Conservation (phyloP, 2,797 vertebrate species). For the Cynopterus sphinx region DNA sequence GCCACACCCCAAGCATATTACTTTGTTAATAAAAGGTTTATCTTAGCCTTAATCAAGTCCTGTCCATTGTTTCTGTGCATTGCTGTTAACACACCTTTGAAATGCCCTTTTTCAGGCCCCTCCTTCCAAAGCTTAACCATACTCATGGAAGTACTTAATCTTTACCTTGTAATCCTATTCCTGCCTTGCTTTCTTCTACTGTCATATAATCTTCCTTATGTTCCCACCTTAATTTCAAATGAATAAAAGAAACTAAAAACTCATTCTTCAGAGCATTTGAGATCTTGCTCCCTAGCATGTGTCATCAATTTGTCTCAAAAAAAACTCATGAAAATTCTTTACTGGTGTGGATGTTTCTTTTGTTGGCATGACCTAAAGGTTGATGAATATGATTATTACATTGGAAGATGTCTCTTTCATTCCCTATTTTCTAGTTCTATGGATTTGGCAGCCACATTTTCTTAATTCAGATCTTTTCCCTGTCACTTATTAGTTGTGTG, state of each 20-base stretch:
- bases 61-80: neutral
- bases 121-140: neutral
- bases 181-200: neutral
- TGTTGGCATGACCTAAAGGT: neutral
- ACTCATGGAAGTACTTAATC: neutral
- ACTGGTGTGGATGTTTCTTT: neutral
- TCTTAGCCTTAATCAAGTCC: neutral
- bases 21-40: neutral
- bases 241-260: neutral
- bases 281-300: neutral
- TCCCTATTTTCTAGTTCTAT: neutral
- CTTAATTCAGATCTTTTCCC: neutral
- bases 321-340: neutral
- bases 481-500: neutral
- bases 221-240: neutral
- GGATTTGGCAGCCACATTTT: neutral
- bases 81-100: neutral
- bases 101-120: neutral
- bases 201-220: neutral
- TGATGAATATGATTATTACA: neutral
- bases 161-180: neutral
- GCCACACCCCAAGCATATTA: neutral
- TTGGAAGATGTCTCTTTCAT: constrained; percentile 2
- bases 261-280: neutral
- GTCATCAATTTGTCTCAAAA: neutral